These are phyloP conservation scores for Triops cancriformis DNA, from an alignment of 1,140 invertebrate genomes.

Conservation along the genomic window DNA sequence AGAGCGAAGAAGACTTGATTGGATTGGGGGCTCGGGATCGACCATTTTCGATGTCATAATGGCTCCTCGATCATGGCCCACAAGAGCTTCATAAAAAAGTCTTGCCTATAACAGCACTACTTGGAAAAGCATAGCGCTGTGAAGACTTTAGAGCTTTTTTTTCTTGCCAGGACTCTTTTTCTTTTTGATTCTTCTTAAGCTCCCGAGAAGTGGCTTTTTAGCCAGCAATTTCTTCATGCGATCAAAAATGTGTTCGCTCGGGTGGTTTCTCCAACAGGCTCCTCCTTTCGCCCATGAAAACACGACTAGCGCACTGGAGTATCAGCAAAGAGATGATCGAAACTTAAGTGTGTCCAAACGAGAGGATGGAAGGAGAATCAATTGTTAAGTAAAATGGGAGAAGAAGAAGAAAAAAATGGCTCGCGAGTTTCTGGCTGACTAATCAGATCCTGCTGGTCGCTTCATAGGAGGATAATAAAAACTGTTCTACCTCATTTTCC, in stretches of 20 bases:
- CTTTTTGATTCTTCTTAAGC: no score
- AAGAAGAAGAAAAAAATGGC: no score
- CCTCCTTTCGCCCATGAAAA: background rate
- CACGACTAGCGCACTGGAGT: background rate
- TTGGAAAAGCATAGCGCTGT: background rate
- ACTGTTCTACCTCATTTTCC: no score
- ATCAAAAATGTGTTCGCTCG: background rate
- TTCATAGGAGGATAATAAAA: no score
- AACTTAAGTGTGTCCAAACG: background rate
- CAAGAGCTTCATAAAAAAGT: constrained; percentile 10
- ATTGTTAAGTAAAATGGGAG: no score
- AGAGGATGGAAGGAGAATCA: no score
- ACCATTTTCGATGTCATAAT: constrained; percentile 14
- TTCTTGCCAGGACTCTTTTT: background rate
- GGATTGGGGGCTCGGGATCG: constrained; percentile 1
- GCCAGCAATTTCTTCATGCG: constrained; percentile 10
- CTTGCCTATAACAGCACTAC: constrained; percentile 11
- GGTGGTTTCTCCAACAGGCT: background rate
- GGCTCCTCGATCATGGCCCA: constrained; percentile 8
- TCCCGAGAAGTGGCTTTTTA: constrained; percentile 7
- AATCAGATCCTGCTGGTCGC: no score
- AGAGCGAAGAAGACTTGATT: background rate
- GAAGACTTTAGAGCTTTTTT: background rate
- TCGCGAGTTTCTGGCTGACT: no score
- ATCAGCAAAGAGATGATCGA: background rate